These are phyloP conservation scores for Drosophila differens DNA, from an alignment of 2,888 invertebrate species.

Conservation along the genomic window DNA sequence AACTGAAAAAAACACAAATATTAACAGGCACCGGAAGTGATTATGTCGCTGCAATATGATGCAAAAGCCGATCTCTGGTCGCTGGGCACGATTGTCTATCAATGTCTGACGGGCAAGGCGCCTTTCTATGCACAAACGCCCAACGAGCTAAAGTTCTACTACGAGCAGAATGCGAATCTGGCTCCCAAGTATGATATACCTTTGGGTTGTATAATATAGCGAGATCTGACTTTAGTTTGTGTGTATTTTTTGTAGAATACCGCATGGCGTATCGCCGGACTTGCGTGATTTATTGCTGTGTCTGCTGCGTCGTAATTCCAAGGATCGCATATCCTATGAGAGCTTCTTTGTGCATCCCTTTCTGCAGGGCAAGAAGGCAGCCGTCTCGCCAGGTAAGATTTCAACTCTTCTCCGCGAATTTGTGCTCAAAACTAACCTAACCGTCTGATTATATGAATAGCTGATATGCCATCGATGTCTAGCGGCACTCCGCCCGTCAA, in stretches of 20 bases:
- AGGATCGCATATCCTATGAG: constrained; percentile 98
- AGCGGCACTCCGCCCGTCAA: constrained; percentile 84
- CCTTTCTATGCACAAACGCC: constrained; percentile 99
- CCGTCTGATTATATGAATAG: constrained; percentile 48
- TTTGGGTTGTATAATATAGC: not conserved
- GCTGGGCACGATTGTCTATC: constrained; percentile 98
- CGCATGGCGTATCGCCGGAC: constrained; percentile 95
- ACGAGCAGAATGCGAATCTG: constrained; percentile 96
- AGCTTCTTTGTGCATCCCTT: constrained; percentile 98
- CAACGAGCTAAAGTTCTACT: constrained; percentile 97
- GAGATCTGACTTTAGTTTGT: not conserved
- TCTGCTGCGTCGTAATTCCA: constrained; percentile 95
- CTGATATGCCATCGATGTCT: constrained; percentile 81
- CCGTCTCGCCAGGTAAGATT: constrained; percentile 85
- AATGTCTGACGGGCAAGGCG: constrained; percentile 99
- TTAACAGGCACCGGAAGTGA: constrained; percentile 96
- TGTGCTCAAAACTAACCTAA: constrained; percentile 7
- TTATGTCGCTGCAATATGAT: constrained; percentile 99
- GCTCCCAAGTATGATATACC: constrained; percentile 91
- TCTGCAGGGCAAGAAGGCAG: constrained; percentile 89
- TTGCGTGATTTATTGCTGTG: constrained; percentile 94
- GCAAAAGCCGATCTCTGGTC: constrained; percentile 99
- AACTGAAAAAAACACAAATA: not conserved
- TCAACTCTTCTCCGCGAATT: not conserved
- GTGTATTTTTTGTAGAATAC: constrained; percentile 89